Conservation (phyloP, 2,113 vertebrate species). For the Toxostoma redivivum region DNA sequence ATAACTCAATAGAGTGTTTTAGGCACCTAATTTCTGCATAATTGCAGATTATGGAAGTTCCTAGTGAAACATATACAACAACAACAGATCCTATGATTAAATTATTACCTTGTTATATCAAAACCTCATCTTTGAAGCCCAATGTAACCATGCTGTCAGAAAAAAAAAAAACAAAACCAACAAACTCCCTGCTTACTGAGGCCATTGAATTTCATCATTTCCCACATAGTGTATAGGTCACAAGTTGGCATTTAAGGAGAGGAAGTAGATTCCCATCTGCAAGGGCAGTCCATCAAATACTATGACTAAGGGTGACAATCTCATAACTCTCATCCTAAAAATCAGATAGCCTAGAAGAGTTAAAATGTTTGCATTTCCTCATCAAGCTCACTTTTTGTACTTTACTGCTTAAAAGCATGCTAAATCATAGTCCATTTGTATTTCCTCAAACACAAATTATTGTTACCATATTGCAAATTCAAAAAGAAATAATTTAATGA, state of each 20-base stretch:
- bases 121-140: not conserved
- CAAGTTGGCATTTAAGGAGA: not conserved
- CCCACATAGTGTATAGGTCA: not conserved
- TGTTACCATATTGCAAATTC: not conserved
- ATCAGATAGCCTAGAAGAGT: not conserved
- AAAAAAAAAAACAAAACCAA: not conserved
- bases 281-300: not conserved
- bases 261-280: not conserved
- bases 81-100: not conserved
- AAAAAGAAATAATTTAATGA: not conserved
- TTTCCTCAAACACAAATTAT: not conserved
- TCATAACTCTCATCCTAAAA: not conserved
- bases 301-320: not conserved
- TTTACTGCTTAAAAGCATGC: not conserved
- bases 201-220: not conserved
- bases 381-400: not conserved
- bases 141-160: not conserved
- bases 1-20: not conserved
- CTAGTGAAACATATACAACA: not conserved
- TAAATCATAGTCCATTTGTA: not conserved
- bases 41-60: not conserved
- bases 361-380: not conserved
- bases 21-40: not conserved
- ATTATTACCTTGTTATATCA: not conserved
- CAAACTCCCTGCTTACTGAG: not conserved